Base-by-base conservation (phyloP, 2,113 vertebrate species). In the Silurus glanis region DNA sequence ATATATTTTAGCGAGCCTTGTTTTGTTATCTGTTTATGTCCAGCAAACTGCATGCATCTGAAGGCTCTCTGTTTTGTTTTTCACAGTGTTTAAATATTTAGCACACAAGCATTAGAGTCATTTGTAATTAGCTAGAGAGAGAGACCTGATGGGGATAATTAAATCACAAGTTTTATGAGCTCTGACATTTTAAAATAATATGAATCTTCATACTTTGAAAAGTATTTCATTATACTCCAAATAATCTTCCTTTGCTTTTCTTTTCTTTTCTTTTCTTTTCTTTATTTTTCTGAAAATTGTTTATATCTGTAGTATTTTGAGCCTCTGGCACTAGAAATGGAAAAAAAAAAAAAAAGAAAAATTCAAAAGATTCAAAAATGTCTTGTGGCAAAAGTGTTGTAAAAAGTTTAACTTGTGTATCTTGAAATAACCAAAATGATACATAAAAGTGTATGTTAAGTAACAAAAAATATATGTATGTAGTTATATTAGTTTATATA, bases 11-110 rank as follows among this genome's bases (percentile, higher is more conserved):
- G 19, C 76, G 59, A 47, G 37, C 8, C 62, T 71, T 21, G 5
- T 59, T 72, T 59, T 59, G 62, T 64, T 85, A 9, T 56, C 10
- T 80, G 49, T 80, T 80, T 28, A 19, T 58, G 62, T 69, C 51
- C 19, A 7, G 10, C 66, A 67, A 67, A 14, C 3, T 56, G 47
- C 23, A 28, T 21, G 45, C 6, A 17, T 59, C 25, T 47, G n/a
- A 53, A 53, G 28, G 16, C 21, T 61, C 17, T n/a, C 28, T 61
- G 71, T 21, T 61, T 75, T 64, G n/a, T 9, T 64, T 78, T 76
- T 78, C 5, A 66, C 7, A 17, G 7, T 53, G 58, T 13, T 62
- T 16, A 62, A 66, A 55, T 21, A 76, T 85, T 78, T 55, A 64
- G 8, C 21, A 55, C n/a, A 66, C 25, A 78, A 79, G 25, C 47